Evolutionary conservation across 2,888 invertebrate species (phyloP).

Genomic region (Lutraria lutraria): DNA sequence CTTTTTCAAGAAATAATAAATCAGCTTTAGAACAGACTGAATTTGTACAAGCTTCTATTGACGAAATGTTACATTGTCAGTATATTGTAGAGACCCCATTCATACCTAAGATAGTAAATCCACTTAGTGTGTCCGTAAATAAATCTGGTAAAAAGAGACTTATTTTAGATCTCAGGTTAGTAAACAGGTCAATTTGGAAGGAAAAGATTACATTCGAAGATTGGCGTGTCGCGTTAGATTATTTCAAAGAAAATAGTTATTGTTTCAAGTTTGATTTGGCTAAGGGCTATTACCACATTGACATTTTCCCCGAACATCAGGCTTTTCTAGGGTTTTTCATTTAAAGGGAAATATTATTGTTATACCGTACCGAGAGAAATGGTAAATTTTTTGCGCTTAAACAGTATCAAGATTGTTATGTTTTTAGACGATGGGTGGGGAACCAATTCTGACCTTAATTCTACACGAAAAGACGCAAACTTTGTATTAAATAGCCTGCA

Average conservation of each 20-base stretch:
- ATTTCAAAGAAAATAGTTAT: too few relatives aligned
- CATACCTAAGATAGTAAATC: not conserved
- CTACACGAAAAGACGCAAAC: not conserved
- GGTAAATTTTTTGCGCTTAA: not conserved
- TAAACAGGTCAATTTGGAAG: not conserved
- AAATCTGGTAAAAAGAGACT: not conserved
- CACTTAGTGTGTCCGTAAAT: too few relatives aligned
- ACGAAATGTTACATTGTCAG: not conserved
- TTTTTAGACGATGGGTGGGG: conserved; percentile 31
- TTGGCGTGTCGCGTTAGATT: not conserved
- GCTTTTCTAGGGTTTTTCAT: conserved; percentile 1
- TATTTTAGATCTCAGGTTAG: conserved; percentile 2
- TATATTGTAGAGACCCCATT: not conserved
- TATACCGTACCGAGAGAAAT: not conserved
- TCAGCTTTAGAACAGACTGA: not conserved
- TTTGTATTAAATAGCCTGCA: conserved; percentile 1
- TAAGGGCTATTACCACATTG: conserved; percentile 24
- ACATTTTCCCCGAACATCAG: not conserved
- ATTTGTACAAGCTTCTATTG: not conserved
- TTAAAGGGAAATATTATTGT: not conserved
- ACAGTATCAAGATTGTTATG: not conserved
- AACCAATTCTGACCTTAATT: not conserved
- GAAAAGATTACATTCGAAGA: conserved; percentile 15
- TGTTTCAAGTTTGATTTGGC: too few relatives aligned
- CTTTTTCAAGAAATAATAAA: too few relatives aligned